Percentiles rank a stretch among this genome's conserved stretches.
phyloP scores from a whole-genome alignment of 1,140 invertebrate genomes.

The Sarcophaga peregrina region DNA sequence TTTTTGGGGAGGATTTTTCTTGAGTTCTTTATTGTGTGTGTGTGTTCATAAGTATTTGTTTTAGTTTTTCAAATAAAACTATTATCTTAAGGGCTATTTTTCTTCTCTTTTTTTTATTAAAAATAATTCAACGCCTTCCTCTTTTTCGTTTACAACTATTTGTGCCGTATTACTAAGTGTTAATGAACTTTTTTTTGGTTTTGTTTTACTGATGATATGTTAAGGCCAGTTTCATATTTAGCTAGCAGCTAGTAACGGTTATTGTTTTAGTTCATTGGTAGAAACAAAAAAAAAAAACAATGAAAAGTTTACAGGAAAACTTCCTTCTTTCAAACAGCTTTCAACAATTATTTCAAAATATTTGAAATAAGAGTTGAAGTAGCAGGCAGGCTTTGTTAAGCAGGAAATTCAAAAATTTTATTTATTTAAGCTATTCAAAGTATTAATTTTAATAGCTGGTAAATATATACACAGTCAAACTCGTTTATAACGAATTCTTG shows the following conservation, averaged over 20 bases:
- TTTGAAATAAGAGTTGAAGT: too few relatives aligned
- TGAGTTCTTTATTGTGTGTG: not conserved
- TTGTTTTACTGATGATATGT: not conserved
- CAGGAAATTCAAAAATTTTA: too few relatives aligned
- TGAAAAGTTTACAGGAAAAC: too few relatives aligned
- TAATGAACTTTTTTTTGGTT: slow-evolving; percentile 33
- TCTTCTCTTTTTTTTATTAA: not conserved
- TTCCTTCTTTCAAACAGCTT: too few relatives aligned
- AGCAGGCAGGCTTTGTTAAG: too few relatives aligned
- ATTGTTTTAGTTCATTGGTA: not conserved
- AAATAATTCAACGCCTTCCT: not conserved
- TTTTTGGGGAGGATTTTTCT: not conserved
- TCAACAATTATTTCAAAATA: too few relatives aligned
- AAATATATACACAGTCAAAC: too few relatives aligned
- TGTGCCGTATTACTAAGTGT: not conserved
- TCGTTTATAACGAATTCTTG: too few relatives aligned
- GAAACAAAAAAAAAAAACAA: not conserved
- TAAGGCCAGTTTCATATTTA: not conserved
- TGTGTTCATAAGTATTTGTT: too few relatives aligned
- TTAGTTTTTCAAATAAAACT: not conserved
- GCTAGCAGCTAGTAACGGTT: not conserved
- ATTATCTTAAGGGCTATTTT: slow-evolving; percentile 5
- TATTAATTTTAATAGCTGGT: too few relatives aligned
- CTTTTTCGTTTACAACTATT: too few relatives aligned
- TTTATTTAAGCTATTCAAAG: too few relatives aligned